Percentiles rank a stretch among this genome's conserved stretches.
Conservation (phyloP, 2,797 vertebrate species). For the Anguilla pacifica region DNA sequence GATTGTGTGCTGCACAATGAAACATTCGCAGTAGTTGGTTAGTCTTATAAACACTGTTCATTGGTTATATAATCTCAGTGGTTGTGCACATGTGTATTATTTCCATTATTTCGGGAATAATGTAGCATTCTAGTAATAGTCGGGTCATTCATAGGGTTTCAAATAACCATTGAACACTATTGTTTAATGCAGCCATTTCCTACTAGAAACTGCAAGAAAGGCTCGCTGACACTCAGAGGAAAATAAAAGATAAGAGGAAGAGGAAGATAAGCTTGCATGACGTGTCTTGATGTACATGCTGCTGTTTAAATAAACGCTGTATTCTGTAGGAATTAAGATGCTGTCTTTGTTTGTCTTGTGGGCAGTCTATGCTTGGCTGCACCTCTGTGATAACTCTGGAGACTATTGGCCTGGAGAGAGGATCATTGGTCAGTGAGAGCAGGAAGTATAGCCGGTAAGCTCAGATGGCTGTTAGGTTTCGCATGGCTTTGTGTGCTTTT, state of each 20-base stretch:
- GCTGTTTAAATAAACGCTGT: not conserved
- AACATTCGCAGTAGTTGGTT: too few species aligned
- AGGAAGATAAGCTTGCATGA: not conserved
- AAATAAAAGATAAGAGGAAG: not conserved
- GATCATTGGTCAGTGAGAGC: not conserved
- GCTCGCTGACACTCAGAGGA: not conserved
- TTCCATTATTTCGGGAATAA: not conserved
- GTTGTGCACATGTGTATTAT: too few species aligned
- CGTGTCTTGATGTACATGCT: not conserved
- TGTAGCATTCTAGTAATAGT: not conserved
- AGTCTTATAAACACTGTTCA: too few species aligned
- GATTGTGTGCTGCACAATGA: too few species aligned
- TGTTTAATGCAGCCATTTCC: not conserved
- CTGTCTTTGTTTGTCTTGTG: constrained; percentile 25
- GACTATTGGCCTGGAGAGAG: not conserved
- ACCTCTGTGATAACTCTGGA: not conserved
- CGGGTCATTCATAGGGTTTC: not conserved
- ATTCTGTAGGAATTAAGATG: not conserved
- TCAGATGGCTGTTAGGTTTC: not conserved
- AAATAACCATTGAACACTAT: not conserved
- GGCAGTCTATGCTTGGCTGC: constrained; percentile 16
- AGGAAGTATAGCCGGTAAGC: not conserved
- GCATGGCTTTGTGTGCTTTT: not conserved
- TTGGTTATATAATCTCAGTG: too few species aligned
- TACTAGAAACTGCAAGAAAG: not conserved